Evolutionary conservation across 2,888 invertebrate genomes (phyloP).

Genomic region (Macaria notata): DNA sequence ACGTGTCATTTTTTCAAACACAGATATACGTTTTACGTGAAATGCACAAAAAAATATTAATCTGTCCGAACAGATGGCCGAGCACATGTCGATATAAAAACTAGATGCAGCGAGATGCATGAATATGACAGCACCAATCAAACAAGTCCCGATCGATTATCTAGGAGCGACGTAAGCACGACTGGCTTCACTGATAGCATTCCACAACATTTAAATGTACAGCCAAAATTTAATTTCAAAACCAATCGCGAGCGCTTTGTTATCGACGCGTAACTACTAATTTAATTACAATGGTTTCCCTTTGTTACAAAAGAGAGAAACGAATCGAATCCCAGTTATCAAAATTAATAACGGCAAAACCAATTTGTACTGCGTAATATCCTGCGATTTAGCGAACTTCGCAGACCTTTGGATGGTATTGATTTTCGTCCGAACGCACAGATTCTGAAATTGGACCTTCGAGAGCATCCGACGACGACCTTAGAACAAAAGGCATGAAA

Average conservation of each 20-base stretch:
- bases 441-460: slow-evolving; percentile 32
- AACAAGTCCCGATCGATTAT: slow-evolving; percentile 25
- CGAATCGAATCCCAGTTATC: slow-evolving; percentile 81
- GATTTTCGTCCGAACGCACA: slow-evolving; percentile 52
- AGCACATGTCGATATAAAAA: slow-evolving; percentile 69
- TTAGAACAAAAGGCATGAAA: slow-evolving; percentile 50
- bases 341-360: slow-evolving; percentile 79
- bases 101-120: slow-evolving; percentile 32
- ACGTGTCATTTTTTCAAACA: slow-evolving; percentile 76
- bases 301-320: slow-evolving; percentile 81
- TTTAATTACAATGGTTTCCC: slow-evolving; percentile 79
- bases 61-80: slow-evolving; percentile 77
- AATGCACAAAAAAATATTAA: slow-evolving; percentile 70
- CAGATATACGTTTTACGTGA: slow-evolving; percentile 66
- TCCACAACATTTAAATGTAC: slow-evolving; percentile 24
- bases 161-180: slow-evolving; percentile 29
- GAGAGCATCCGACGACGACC: slow-evolving; percentile 35
- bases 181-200: slow-evolving; percentile 19
- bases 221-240: slow-evolving; percentile 53
- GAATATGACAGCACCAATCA: slow-evolving; percentile 25
- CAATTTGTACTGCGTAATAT: slow-evolving; percentile 78
- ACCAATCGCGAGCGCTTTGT: slow-evolving; percentile 55
- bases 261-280: slow-evolving; percentile 63
- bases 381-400: slow-evolving; percentile 64
- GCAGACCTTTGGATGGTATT: slow-evolving; percentile 56